Evolutionary conservation across 1,140 invertebrate species (phyloP).

Genomic region (Aphis craccivora): DNA sequence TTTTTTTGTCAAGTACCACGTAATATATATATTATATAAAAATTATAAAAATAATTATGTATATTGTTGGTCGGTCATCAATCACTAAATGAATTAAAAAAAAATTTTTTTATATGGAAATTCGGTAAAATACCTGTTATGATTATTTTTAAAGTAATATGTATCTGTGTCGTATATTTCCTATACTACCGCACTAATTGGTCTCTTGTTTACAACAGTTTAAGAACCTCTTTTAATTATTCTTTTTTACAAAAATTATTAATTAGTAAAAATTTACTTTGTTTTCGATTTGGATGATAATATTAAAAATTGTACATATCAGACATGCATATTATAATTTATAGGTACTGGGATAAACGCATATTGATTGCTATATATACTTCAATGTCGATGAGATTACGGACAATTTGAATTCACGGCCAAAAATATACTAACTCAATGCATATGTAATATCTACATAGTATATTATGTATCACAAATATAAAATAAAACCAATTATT

Average conservation of each 20-base stretch:
- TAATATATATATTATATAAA: too few relatives aligned
- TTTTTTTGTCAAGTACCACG: too few relatives aligned
- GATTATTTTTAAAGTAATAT: not conserved
- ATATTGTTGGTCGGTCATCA: too few relatives aligned
- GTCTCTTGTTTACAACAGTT: not conserved
- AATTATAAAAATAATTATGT: too few relatives aligned
- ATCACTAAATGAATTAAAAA: too few relatives aligned
- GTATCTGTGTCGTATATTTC: not conserved
- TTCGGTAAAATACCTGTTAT: not conserved
- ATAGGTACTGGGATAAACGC: not conserved
- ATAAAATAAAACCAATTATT: not conserved
- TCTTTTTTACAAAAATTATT: not conserved
- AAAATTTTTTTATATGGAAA: too few relatives aligned
- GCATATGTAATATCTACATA: not conserved
- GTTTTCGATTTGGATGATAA: too few relatives aligned
- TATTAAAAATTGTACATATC: too few relatives aligned
- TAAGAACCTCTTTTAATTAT: not conserved
- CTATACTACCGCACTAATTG: not conserved
- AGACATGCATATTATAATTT: not conserved
- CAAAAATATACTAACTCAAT: not conserved
- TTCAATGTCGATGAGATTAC: not conserved
- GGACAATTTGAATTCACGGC: not conserved
- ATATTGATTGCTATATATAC: not conserved
- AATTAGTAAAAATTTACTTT: not conserved
- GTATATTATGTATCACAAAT: not conserved